Percentiles rank a stretch among this genome's conserved stretches.
Evolutionary conservation across 2,113 vertebrate genomes (phyloP).

Genomic region (Hippoglossus stenolepis): DNA sequence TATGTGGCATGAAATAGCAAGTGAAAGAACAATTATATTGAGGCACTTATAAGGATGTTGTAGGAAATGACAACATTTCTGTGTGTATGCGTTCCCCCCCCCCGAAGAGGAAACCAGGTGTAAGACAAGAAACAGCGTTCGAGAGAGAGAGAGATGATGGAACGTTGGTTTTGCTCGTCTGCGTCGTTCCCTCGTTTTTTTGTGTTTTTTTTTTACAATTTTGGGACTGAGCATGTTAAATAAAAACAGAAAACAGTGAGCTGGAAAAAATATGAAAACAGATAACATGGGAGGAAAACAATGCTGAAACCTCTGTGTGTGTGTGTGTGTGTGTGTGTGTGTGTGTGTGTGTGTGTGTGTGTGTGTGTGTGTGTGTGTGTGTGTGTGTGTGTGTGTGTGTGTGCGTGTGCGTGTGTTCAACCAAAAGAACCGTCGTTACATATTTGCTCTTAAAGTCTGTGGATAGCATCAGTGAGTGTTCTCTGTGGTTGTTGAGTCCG

Average conservation of each 20-base stretch:
- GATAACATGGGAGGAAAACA: slow-evolving; percentile 16
- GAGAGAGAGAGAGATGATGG: slow-evolving; percentile 40
- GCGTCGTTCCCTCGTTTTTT: slow-evolving; percentile 14
- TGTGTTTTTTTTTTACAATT: slow-evolving; percentile 56
- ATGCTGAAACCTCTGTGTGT: slow-evolving; percentile 13
- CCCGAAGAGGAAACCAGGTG: slow-evolving; percentile 54
- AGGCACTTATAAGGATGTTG: slow-evolving; percentile 85
- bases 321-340: no score
- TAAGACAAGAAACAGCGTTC: slow-evolving; percentile 67
- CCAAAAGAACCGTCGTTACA: slow-evolving; percentile 50
- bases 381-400: no score
- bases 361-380: no score
- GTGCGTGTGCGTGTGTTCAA: not conserved
- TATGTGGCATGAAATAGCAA: slow-evolving; percentile 64
- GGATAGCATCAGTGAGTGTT: slow-evolving; percentile 78
- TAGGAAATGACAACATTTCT: slow-evolving; percentile 77
- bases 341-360: no score
- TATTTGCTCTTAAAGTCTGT: slow-evolving; percentile 52
- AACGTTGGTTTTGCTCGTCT: slow-evolving; percentile 61
- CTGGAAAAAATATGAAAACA: slow-evolving; percentile 38
- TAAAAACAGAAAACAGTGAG: slow-evolving; percentile 39
- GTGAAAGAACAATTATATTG: slow-evolving; percentile 77
- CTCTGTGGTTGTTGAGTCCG: slow-evolving; percentile 73
- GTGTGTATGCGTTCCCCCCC: slow-evolving; percentile 26
- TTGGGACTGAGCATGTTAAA: slow-evolving; percentile 53